Conservation (phyloP, 2,888 invertebrate species). For the Drosophila colorata region DNA sequence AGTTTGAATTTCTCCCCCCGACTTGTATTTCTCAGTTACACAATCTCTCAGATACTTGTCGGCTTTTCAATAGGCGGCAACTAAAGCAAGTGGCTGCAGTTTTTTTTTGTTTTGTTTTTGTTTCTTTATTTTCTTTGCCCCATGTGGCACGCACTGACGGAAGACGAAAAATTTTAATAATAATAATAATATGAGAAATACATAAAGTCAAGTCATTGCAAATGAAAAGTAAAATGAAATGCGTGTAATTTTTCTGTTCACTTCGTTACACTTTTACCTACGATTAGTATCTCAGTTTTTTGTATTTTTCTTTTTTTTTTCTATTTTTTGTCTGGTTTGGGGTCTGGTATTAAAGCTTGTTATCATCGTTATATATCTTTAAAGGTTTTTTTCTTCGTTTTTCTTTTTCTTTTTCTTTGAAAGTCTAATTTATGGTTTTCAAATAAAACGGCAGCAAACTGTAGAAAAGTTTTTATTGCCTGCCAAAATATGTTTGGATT, state of each 20-base stretch:
- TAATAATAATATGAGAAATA: not conserved
- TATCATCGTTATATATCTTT: constrained; percentile 38
- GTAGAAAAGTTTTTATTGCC: not conserved
- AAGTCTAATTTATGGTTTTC: constrained; percentile 15
- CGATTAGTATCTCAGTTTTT: constrained; percentile 37
- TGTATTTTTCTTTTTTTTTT: not conserved
- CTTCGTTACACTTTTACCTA: constrained; percentile 68
- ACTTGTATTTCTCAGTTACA: constrained; percentile 44
- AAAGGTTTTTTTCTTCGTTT: constrained; percentile 9
- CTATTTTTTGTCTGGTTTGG: constrained; percentile 13
- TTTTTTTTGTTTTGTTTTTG: constrained; percentile 12
- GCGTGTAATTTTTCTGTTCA: constrained; percentile 61
- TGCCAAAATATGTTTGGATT: not conserved
- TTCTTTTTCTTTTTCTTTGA: constrained; percentile 14
- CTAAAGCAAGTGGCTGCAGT: constrained; percentile 36
- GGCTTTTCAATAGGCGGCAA: constrained; percentile 20
- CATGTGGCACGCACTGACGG: constrained; percentile 59
- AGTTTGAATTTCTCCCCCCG: not conserved
- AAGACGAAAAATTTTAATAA: constrained; percentile 28
- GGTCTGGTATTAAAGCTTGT: constrained; percentile 26
- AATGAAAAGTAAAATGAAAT: constrained; percentile 49
- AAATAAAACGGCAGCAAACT: not conserved
- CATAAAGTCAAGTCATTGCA: constrained; percentile 61
- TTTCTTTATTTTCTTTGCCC: not conserved
- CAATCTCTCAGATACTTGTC: constrained; percentile 38